Percentiles rank a stretch among this genome's conserved stretches.
These are phyloP conservation scores for Clavelina lepadiformis DNA, from an alignment of 23 tunicate genomes.

Conservation along the genomic window DNA sequence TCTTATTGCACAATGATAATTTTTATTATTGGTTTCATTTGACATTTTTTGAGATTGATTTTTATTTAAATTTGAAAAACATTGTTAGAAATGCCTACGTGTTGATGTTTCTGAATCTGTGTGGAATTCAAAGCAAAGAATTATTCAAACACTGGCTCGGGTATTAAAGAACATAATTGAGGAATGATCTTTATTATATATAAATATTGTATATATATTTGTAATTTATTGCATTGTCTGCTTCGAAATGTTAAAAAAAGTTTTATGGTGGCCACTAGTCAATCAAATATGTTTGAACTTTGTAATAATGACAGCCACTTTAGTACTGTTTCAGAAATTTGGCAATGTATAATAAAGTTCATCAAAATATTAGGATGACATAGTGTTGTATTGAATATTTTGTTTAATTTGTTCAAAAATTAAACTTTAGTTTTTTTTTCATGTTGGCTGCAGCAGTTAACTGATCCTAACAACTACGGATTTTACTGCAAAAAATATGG, in stretches of 20 bases:
- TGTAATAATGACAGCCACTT: too few species aligned
- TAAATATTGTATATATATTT: too few species aligned
- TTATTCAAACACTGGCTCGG: constrained; percentile 62
- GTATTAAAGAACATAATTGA: constrained; percentile 10
- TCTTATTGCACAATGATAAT: too few species aligned
- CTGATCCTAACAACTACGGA: constrained; percentile 63
- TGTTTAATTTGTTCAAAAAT: neutral
- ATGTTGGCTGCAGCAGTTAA: constrained; percentile 30
- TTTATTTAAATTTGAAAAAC: too few species aligned
- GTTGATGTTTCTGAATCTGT: constrained; percentile 48
- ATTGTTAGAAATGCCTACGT: constrained; percentile 87
- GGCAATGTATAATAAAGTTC: too few species aligned
- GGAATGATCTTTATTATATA: neutral
- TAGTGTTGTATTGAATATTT: neutral
- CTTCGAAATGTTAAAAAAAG: too few species aligned
- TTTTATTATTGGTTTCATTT: too few species aligned
- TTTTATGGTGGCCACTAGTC: too few species aligned
- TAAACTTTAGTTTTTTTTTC: neutral
- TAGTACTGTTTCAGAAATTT: too few species aligned
- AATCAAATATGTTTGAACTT: too few species aligned
- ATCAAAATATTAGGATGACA: neutral
- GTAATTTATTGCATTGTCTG: too few species aligned
- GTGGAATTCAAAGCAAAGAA: constrained; percentile 63
- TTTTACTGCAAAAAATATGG: constrained; percentile 47
- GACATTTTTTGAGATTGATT: too few species aligned